Conservation (phyloP, 2,113 vertebrate species). For the Corythaixoides concolor region DNA sequence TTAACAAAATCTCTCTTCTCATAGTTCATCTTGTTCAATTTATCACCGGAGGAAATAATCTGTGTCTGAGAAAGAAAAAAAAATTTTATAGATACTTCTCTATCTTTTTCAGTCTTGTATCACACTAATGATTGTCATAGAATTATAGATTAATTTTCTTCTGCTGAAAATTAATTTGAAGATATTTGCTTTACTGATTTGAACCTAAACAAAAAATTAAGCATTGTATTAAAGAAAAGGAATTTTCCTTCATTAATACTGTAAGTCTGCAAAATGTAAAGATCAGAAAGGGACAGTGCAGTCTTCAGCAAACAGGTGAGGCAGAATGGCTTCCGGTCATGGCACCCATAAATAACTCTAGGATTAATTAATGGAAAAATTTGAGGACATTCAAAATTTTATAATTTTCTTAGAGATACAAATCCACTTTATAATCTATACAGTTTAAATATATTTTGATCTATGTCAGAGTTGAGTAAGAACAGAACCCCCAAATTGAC, state of each 20-base stretch:
- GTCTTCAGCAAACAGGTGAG: background rate
- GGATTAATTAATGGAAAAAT: background rate
- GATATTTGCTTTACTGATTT: background rate
- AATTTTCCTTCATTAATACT: background rate
- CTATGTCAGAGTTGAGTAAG: background rate
- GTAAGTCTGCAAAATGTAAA: background rate
- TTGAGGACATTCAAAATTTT: background rate
- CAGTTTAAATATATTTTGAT: background rate
- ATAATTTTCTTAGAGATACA: background rate
- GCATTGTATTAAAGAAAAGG: background rate
- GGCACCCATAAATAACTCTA: background rate
- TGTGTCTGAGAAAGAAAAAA: background rate
- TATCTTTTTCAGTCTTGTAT: background rate
- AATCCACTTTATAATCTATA: background rate
- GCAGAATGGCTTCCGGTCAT: background rate
- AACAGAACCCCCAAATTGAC: background rate
- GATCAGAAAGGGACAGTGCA: background rate
- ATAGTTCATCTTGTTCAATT: background rate
- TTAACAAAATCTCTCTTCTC: background rate
- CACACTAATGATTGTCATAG: background rate
- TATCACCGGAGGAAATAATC: background rate
- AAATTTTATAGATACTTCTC: background rate
- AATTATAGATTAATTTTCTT: background rate
- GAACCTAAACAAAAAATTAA: background rate
- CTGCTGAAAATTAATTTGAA: background rate